Conservation (phyloP, 1,140 invertebrate species). For the Pseudachorutes palmiensis region DNA sequence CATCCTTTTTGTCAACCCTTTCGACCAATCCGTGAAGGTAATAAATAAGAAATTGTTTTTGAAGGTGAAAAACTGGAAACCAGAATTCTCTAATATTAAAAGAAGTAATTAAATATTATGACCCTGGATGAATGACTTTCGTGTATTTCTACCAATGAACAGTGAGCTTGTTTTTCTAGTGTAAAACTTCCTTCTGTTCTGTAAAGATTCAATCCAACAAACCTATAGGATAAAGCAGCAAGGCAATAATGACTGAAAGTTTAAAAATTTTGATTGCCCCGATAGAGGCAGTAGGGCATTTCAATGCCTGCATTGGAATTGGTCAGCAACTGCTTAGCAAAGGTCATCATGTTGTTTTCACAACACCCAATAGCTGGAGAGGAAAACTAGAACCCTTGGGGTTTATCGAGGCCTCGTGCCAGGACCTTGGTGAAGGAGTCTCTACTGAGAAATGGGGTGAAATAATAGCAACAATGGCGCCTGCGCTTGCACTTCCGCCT, state of each 20-base stretch:
- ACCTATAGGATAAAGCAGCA: no score
- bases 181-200: no score
- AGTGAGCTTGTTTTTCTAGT: no score
- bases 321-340: not conserved
- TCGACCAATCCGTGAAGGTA: no score
- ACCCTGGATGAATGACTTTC: no score
- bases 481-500: not conserved
- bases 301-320: constrained; percentile 1
- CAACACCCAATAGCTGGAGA: constrained; percentile 4
- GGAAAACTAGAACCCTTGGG: not conserved
- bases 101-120: no score
- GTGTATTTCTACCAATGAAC: no score
- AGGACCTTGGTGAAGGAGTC: not conserved
- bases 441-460: not conserved
- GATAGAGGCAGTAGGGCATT: not conserved
- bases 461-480: not conserved
- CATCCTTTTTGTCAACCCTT: no score
- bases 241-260: not conserved
- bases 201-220: no score
- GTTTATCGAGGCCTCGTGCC: not conserved
- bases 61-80: no score
- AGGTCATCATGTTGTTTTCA: not conserved
- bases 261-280: not conserved
- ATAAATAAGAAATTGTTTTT: no score
- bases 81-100: no score